Evolutionary conservation across 2,888 invertebrate genomes (phyloP), one percentile per base, ranked within the genome.

Genomic region (Lasioglossum marginatum): DNA sequence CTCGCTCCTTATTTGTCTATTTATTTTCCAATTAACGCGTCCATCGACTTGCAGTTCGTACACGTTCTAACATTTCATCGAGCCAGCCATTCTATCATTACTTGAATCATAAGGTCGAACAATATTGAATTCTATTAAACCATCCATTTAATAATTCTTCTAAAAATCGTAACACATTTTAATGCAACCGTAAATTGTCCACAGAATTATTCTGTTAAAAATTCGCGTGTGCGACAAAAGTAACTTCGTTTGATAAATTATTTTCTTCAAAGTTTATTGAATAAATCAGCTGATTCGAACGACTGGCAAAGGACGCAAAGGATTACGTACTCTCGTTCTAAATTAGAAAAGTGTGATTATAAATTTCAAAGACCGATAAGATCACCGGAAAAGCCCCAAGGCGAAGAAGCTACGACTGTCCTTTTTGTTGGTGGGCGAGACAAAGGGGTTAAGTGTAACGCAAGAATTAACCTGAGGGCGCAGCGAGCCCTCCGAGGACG

Each of bases 391-490:
- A n/a, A 40, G 12, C 70, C 23, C 19, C 37, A 12, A n/a, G 40
- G 70, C 70, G 37, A 70, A 37, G 40, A 40, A 70, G 37, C n/a
- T n/a, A 12, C 70, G 37, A n/a, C 48, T 73, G 63, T 45, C 66
- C 37, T 45, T 63, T 66, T 63, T 2, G 48, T 12, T 23, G 37
- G 19, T 6, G 12, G 60, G 27, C 73, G 48, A 57, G 45, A 57
- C 63, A 43, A 68, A 76, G 66, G 66, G 70, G 70, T 1, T 40
- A 66, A 73, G 73, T 45, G 43, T 8, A 73, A 77, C 74, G 60
- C 70, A 75, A 57, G 81, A 70, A 75, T 82, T 70, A 75, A 70
- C 72, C 23, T n/a, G 43, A 34, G n/a, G 45, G 31, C 63, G 3
- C 37, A 16, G n/a, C 70, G 43, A 16, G 5, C 52, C n/a, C 43